Evolutionary conservation across 2,888 invertebrate genomes (phyloP).

Genomic region (Lampropteryx suffumata): DNA sequence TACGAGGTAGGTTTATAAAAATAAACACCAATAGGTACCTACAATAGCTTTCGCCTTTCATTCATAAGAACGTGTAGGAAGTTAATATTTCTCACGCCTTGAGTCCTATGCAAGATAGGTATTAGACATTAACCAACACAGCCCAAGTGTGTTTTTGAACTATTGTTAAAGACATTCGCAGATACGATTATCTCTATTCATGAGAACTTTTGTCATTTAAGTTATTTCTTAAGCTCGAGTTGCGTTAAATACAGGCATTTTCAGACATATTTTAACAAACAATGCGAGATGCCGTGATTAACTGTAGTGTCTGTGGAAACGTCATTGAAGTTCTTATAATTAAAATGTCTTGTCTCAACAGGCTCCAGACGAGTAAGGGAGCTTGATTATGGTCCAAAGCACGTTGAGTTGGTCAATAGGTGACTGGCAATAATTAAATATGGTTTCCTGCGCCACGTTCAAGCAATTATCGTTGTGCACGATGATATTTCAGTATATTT

Average conservation of each 20-base stretch:
- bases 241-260: conserved; percentile 30
- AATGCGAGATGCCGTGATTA: conserved; percentile 11
- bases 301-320: conserved; percentile 10
- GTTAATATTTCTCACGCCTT: conserved; percentile 37
- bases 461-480: background rate
- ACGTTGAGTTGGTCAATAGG: too few relatives aligned
- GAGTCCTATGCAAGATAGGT: conserved; percentile 25
- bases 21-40: conserved; percentile 18
- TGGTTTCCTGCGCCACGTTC: background rate
- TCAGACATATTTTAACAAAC: conserved; percentile 17
- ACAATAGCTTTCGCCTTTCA: conserved; percentile 36
- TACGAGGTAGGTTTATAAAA: conserved; percentile 28
- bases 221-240: conserved; percentile 34
- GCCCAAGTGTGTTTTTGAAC: conserved; percentile 34
- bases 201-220: conserved; percentile 39
- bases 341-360: conserved; percentile 6
- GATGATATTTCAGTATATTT: conserved; percentile 8
- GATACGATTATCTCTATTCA: conserved; percentile 34
- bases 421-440: too few relatives aligned
- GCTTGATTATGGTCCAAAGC: too few relatives aligned
- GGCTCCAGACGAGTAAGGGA: too few relatives aligned
- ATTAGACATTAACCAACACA: conserved; percentile 34
- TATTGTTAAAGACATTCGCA: conserved; percentile 35
- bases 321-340: conserved; percentile 15
- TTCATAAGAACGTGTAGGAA: conserved; percentile 37